Base-by-base conservation (phyloP, 92 coral and sea anemone genomes). In the Epizoanthus rinbou region DNA sequence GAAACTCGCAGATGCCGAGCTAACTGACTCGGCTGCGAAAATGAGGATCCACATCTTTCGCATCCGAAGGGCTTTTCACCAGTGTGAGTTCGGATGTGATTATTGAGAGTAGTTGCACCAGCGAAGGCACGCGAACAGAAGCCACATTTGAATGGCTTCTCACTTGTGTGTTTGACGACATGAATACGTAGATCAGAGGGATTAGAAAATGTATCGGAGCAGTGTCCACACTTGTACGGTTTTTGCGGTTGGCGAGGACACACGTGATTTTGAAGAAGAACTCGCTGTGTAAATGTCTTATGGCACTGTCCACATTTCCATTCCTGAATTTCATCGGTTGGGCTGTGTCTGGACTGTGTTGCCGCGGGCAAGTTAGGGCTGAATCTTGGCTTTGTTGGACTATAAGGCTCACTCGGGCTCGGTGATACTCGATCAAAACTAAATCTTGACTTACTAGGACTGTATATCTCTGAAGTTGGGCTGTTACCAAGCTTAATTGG, bases 141-240 rank as follows among this genome's bases (percentile, higher is more conserved):
- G 22, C 98, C 98, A 75, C 98, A 95, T 84, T 95, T 95, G 59
- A 95, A 95, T 57, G 98, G 95, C 79, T 94, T 91, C 81, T 95
- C 97, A 60, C 94, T 94, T 52, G 86, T 94, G 87, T 95, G 98
- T 17, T 90, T 86, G 58, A 95, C 89, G 33, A 94, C 97, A 84
- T 95, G 98, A 80, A 90, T 88, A 74, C 98, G 98, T 88, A 95
- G 87, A 60, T 93, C 94, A 57, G 90, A 89, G 2, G 97, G 93
- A 66, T 95, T 94, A 0, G 97, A 91, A 64, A 95, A 95, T 9
- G 95, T 81, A 25, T 89, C 92, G 63, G 89, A 81, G 81, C 98
- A 95, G 65, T 93, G 92, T 43, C 97, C 97, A 70, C 98, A 95
- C 45, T 94, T 83, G 87, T 91, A 95, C 3, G 98, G 98, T 24